Base-by-base conservation (phyloP, 64 coral and sea anemone genomes). In the Montipora capricornis region DNA sequence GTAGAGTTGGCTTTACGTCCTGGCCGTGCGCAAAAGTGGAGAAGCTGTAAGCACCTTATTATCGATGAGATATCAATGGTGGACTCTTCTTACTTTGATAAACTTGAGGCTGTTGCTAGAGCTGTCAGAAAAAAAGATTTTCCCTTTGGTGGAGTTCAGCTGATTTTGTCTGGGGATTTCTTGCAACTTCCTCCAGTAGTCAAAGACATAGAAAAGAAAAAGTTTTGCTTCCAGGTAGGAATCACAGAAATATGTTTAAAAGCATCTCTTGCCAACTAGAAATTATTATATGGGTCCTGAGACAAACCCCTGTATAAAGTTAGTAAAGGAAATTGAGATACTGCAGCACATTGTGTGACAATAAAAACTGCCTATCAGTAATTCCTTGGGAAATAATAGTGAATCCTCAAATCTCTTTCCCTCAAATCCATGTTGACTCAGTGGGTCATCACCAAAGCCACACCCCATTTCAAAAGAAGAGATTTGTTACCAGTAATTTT, bases 51-150 rank as follows among this genome's bases (percentile, higher is more conserved):
- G 58, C 82, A 89, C 19, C 57, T 98, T 5, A 95, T 98, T 68
- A 98, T 98, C 24, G 96, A 98, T 78, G 96, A 98, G 15, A 98
- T 98, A 46, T 98, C 96, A 47, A 98, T 98, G 94, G 83, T 98
- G 22, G 96, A 95, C 74, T 94, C 76, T 37, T 91, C 64, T 1
- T 92, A 79, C 60, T 98, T 98, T 93, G 96, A 98, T 19, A 98
- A 95, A 62, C 91, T 98, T 6, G 93, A 95, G 48, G 75, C 93
- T 49, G 96, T 98, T 45, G 96, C 96, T 46, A 68, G 83, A 17
- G 68, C 76, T 77, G 77, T 95, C 17, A 83, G 94, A 8, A 93
- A 95, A 74, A 88, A 90, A 76, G 91, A 95, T 15, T 83, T 47
- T 73, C 94, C 96, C 47, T 98, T 98, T 93, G 96, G 96, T 68